Base-by-base conservation (phyloP, 1,140 invertebrate genomes). In the Tetramorium parvispinum region DNA sequence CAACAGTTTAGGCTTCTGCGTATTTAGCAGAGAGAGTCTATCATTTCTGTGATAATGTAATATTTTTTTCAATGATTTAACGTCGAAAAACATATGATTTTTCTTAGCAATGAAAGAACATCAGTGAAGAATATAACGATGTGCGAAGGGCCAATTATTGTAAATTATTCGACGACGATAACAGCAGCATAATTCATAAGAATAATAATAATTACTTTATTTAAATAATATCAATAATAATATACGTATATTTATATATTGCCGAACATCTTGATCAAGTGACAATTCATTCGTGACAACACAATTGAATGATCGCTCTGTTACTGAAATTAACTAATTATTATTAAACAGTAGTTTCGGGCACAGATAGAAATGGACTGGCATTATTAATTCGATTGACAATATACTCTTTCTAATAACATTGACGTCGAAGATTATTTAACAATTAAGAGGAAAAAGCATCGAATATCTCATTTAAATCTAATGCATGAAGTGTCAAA, bases 201-300 rank as follows among this genome's bases (percentile, higher is more conserved):
- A 90, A 90, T 91, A 91, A 92, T 92, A 86, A 90, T 92, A 87
- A 92, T 91, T 92, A 87, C 70, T 92, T 92, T 92, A 92, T 92
- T 92, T 89, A 92, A 92, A 92, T 92, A 88, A 92, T 92, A 89
- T 90, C 82, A 91, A 21, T 91, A 89, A 88, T 89, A 85, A 85
- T 89, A 85, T 79, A 79, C 53, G 55, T 81, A 71, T 90, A 89
- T 83, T 86, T 37, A 77, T 87, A 87, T 90, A 91, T 91, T 85
- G 82, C 88, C 89, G 76, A 91, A 89, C 78, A 75, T 85, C 71
- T 91, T 82, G 91, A 75, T 87, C 70, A 89, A 88, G 81, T 87
- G 91, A 91, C 89, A 92, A 89, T 76, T 88, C 66, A 76, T 85
- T 82, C 57, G 53, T 88, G 73, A 91, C 78, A 87, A 75, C 71